These are phyloP conservation scores for Paradoxurus hermaphroditus DNA, from an alignment of 2,113 vertebrate genomes.

Conservation along the genomic window DNA sequence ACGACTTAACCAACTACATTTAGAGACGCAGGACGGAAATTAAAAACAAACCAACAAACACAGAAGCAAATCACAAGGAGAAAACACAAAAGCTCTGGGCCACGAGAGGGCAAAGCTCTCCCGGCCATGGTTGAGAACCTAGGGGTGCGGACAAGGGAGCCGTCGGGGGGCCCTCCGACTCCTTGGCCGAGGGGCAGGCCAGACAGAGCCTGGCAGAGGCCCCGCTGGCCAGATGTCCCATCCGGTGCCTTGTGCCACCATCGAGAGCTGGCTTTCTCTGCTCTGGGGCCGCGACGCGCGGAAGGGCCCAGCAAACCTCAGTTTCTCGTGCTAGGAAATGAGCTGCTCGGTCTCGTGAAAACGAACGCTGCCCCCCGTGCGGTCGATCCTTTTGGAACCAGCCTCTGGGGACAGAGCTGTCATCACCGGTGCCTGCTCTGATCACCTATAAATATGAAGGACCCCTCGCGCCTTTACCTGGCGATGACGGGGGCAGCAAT, in stretches of 20 bases:
- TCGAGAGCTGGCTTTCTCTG: neutral
- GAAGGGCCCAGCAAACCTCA: neutral
- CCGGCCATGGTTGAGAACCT: neutral
- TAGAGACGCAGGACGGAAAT: neutral
- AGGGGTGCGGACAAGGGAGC: rapidly evolving
- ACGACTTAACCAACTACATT: neutral
- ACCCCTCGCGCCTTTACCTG: neutral
- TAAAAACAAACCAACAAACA: neutral
- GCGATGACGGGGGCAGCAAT: rapidly evolving
- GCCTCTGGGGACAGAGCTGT: neutral
- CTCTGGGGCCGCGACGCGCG: neutral
- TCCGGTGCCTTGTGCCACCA: neutral
- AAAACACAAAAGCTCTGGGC: neutral
- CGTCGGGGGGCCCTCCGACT: neutral
- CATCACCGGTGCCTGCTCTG: neutral
- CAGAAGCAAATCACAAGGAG: neutral
- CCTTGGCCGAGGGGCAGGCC: neutral
- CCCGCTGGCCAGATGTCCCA: neutral
- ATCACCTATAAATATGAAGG: neutral
- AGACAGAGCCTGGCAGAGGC: neutral
- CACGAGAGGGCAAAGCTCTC: neutral
- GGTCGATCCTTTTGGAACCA: neutral
- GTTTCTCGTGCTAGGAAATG: neutral
- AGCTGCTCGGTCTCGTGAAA: neutral
- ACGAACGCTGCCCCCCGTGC: neutral